Percentiles rank a stretch among this genome's conserved stretches.
These are phyloP conservation scores for Holothuria scabra DNA, from an alignment of 53 echinoderm and acorn worm species.

Conservation along the genomic window DNA sequence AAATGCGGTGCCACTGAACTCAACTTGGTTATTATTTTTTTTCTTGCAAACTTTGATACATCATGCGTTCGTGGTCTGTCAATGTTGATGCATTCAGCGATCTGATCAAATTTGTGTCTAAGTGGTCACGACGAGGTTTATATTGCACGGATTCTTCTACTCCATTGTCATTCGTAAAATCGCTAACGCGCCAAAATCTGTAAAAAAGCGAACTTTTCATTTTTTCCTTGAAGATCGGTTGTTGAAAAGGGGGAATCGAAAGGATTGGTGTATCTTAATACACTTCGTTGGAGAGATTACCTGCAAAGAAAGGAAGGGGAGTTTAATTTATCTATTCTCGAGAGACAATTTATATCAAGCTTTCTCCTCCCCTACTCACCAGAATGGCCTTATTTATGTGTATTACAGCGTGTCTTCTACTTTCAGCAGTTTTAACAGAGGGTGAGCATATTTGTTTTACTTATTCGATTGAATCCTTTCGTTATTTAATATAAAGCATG, in stretches of 20 bases:
- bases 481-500: too few species aligned
- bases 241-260: background rate
- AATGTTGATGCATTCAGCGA: background rate
- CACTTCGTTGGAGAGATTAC: background rate
- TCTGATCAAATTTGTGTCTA: slow-evolving; percentile 34
- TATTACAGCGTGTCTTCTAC: slow-evolving; percentile 33
- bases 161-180: slow-evolving; percentile 3
- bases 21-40: slow-evolving; percentile 16
- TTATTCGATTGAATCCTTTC: background rate
- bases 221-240: background rate
- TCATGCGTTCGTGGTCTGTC: slow-evolving; percentile 30
- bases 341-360: background rate
- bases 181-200: slow-evolving; percentile 10
- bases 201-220: background rate
- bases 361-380: slow-evolving; percentile 11
- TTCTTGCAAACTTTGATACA: slow-evolving; percentile 10
- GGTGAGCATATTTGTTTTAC: slow-evolving; percentile 26
- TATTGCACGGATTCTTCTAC: slow-evolving; percentile 5
- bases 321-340: background rate
- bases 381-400: slow-evolving; percentile 40
- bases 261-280: background rate
- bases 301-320: background rate
- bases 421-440: slow-evolving; percentile 41
- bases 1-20: slow-evolving; percentile 30
- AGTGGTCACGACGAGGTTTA: slow-evolving; percentile 23